Percentiles rank a stretch among this genome's conserved stretches.
Conservation (phyloP, 2,797 vertebrate genomes). For the Poecilia picta region DNA sequence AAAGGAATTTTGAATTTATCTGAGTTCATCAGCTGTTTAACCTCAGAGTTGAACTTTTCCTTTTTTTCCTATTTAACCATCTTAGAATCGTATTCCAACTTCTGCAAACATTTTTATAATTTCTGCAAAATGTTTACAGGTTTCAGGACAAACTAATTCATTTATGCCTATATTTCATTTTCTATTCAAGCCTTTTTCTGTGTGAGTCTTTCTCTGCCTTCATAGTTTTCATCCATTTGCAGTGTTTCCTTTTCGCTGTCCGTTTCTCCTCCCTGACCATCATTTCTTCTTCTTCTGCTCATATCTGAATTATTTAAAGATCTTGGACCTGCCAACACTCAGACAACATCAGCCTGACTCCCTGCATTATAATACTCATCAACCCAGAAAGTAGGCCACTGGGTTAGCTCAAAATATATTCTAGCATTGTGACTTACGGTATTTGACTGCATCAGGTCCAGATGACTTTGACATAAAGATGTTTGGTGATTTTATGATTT, state of each 20-base stretch:
- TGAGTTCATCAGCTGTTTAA: background rate
- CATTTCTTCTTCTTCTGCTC: slow-evolving; percentile 22
- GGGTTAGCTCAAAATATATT: slow-evolving; percentile 60
- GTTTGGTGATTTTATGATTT: background rate
- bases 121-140: background rate
- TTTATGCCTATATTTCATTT: background rate
- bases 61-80: background rate
- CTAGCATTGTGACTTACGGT: slow-evolving; percentile 37
- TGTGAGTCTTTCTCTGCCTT: background rate
- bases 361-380: slow-evolving; percentile 24
- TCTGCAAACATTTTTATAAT: background rate
- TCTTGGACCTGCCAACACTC: slow-evolving; percentile 37
- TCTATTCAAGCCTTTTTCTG: background rate
- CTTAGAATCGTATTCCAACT: background rate
- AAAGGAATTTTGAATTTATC: background rate
- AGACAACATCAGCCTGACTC: slow-evolving; percentile 32
- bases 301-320: slow-evolving; percentile 66
- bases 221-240: background rate
- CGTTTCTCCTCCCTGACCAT: background rate
- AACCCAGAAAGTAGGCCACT: slow-evolving; percentile 65
- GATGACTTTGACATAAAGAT: background rate
- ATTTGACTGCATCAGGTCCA: slow-evolving; percentile 36
- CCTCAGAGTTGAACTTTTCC: background rate
- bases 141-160: background rate
- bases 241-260: background rate